A percentile compares a stretch with the other conserved stretches of the same genome.
These are phyloP conservation scores for Brenthis hecate DNA, from an alignment of 2,888 invertebrate species.

Conservation along the genomic window DNA sequence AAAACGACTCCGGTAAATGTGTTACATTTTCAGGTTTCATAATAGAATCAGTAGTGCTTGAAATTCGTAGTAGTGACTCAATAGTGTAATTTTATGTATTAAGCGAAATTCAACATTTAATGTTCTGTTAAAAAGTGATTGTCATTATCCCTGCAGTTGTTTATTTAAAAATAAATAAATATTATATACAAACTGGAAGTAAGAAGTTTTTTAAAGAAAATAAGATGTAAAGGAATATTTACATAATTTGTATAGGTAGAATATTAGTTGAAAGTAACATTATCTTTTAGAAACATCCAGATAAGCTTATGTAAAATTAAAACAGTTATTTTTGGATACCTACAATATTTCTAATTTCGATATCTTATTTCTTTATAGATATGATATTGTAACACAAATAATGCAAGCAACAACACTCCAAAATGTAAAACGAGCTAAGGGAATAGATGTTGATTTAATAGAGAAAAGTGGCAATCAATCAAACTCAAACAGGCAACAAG, in stretches of 20 bases:
- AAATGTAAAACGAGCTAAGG: conserved; percentile 93
- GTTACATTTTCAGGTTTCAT: conserved; percentile 25
- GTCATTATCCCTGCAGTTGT: too few species aligned
- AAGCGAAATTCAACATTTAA: background rate
- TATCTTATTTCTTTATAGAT: conserved; percentile 68
- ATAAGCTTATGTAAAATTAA: background rate
- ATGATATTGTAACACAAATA: conserved; percentile 94
- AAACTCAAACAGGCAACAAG: conserved; percentile 88
- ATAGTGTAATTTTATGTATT: conserved; percentile 12
- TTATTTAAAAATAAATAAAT: too few species aligned
- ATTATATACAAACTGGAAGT: too few species aligned
- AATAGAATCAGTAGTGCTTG: conserved; percentile 40
- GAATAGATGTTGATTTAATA: conserved; percentile 85
- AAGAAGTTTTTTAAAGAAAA: too few species aligned
- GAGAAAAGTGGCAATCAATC: conserved; percentile 79
- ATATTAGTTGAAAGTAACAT: background rate
- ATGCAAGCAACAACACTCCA: conserved; percentile 97
- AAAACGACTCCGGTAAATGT: conserved; percentile 87
- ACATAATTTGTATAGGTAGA: too few species aligned
- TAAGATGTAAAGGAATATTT: too few species aligned
- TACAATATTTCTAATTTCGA: too few species aligned
- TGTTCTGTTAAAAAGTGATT: too few species aligned
- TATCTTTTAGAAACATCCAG: background rate
- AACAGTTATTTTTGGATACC: too few species aligned
- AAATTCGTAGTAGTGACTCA: conserved; percentile 14